Evolutionary conservation across 1,140 invertebrate species (phyloP), one percentile per base, ranked within the genome.

Genomic region (Drosophila burlai): DNA sequence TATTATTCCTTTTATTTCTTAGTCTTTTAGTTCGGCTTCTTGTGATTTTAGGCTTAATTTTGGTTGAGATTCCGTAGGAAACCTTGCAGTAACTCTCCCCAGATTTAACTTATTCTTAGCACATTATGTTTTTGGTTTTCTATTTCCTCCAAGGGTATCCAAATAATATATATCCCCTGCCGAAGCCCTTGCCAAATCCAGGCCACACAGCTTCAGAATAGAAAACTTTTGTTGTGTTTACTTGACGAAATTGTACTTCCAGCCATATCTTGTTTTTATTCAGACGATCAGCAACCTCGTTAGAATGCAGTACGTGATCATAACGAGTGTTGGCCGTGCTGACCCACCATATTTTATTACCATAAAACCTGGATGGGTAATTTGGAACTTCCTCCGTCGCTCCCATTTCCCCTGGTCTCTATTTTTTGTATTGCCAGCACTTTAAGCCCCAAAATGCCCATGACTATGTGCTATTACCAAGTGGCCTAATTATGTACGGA

Each of bases 401-500:
- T 29, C 40, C 58, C 65, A 15, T 16, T 43, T 63, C 42, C 42
- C 29, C 26, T 31, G 4, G 34, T 26, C 7, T 49, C 47, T 18
- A 11, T 64, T 74, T 74, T 64, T 61, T 13, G 10, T 11, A 60
- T 80, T 26, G 62, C 63, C 73, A 62, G 76, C 46, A 83, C 63
- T 80, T 80, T 38, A 18, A 60, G 77, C 43, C 61, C 43, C 57
- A 64, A 74, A 80, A 80, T 67, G 47, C 43, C 29, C 46, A 57
- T 71, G 66, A 38, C 72, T 76, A n/a, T 63, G 72, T 71, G 47
- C 42, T 26, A 76, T 61, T 77, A 55, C 75, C 40, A 67, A 62
- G 63, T 55, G 38, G 76, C 46, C 81, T 89, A 90, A 89, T 89
- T 89, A 89, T 89, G 66, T 84, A 76, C 83, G 90, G 90, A 92